Conservation (phyloP, 2,113 vertebrate species). For the Lophotis ruficrista region DNA sequence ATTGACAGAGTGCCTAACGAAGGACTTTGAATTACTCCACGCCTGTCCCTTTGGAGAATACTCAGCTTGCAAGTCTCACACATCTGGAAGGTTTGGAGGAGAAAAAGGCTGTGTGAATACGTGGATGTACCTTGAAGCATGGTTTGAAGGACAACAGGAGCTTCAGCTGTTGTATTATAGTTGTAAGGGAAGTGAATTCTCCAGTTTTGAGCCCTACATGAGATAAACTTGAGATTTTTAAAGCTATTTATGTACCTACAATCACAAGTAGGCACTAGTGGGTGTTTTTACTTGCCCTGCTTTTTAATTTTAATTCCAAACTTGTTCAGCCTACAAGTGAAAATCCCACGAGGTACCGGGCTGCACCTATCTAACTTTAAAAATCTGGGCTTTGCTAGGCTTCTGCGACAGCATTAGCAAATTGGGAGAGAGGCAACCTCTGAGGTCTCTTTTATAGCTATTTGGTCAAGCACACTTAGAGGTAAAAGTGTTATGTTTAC, state of each 20-base stretch:
- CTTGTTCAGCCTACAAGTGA: slow-evolving; percentile 23
- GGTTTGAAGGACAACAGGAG: slow-evolving; percentile 8
- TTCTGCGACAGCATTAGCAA: neutral
- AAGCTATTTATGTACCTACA: slow-evolving; percentile 12
- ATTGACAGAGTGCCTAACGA: slow-evolving; percentile 44
- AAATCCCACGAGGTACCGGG: neutral
- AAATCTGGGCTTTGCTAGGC: neutral
- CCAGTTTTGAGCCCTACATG: neutral
- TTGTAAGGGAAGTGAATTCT: neutral
- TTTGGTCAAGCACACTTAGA: neutral
- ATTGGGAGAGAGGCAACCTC: neutral
- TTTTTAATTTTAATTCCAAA: slow-evolving; percentile 55
- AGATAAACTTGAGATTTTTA: neutral
- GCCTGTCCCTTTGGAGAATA: slow-evolving; percentile 22
- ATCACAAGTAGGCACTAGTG: slow-evolving; percentile 1
- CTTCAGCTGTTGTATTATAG: neutral
- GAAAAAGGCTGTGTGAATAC: neutral
- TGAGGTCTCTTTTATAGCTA: neutral
- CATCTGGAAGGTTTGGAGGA: slow-evolving; percentile 24
- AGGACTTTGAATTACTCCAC: slow-evolving; percentile 46
- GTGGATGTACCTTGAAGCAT: neutral
- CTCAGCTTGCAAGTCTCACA: neutral
- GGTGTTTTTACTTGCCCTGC: slow-evolving; percentile 35
- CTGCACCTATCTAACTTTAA: neutral
- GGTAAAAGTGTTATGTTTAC: neutral